Conservation (phyloP, 2,888 invertebrate species). For the Apamea crenata region DNA sequence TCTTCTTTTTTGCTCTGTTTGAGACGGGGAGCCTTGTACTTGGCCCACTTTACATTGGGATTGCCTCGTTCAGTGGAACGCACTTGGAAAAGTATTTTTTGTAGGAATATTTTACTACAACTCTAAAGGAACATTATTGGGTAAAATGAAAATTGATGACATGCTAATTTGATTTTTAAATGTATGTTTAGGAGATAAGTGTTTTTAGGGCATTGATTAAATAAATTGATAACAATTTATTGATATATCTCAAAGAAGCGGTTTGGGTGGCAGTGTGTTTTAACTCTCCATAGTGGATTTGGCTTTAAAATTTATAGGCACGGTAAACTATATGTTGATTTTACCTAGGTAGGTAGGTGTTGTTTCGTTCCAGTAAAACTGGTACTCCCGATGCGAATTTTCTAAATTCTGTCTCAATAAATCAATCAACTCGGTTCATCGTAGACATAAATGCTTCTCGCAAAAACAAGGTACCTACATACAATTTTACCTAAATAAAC, state of each 20-base stretch:
- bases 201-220: not conserved
- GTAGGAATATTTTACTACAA: not conserved
- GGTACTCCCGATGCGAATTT: not conserved
- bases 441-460: conserved; percentile 10
- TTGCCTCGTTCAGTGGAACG: conserved; percentile 17
- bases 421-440: conserved; percentile 45
- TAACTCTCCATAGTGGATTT: not conserved
- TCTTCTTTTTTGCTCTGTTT: conserved; percentile 10
- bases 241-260: not conserved
- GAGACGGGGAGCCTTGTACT: conserved; percentile 23
- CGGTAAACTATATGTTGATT: not conserved
- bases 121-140: not conserved
- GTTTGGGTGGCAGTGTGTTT: not conserved
- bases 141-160: not conserved
- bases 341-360: not conserved
- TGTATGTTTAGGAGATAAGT: not conserved
- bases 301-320: not conserved
- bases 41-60: conserved; percentile 35
- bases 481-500: conserved; percentile 32
- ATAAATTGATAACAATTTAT: not conserved
- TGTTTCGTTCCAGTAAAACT: not conserved
- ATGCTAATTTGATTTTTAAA: not conserved
- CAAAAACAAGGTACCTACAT: conserved; percentile 6
- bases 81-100: conserved; percentile 21
- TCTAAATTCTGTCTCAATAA: conserved; percentile 27